These are phyloP conservation scores for Corydoras maculifer DNA, from an alignment of 2,113 vertebrate species.

Conservation along the genomic window DNA sequence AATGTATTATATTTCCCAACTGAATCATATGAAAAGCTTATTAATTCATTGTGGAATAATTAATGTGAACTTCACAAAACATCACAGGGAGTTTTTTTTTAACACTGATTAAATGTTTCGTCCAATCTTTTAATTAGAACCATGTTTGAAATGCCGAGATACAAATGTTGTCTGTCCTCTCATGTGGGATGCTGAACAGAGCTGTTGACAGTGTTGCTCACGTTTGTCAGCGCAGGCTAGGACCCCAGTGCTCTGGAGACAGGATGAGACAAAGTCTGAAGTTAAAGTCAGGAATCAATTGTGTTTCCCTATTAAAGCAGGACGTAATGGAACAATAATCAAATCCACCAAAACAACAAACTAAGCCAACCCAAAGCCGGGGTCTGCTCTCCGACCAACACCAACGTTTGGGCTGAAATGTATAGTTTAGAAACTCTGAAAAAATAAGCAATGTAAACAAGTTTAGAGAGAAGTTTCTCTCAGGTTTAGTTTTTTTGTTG, in stretches of 20 bases:
- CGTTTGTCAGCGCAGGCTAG: conserved; percentile 26
- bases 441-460: conserved; percentile 40
- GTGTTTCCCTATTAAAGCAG: conserved; percentile 34
- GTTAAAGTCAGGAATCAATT: conserved; percentile 8
- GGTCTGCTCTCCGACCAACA: conserved; percentile 5
- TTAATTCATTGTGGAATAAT: neutral
- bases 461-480: neutral
- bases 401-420: conserved; percentile 16
- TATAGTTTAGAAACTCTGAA: conserved; percentile 29
- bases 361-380: conserved; percentile 16
- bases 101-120: conserved; percentile 11
- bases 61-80: neutral
- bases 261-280: conserved; percentile 22
- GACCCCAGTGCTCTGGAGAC: conserved; percentile 20
- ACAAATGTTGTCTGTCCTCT: conserved; percentile 7
- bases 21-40: neutral
- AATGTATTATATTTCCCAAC: neutral
- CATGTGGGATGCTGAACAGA: neutral
- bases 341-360: conserved; percentile 32
- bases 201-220: conserved; percentile 17
- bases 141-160: conserved; percentile 15
- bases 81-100: neutral
- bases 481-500: conserved; percentile 1
- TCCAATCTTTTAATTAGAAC: conserved; percentile 28
- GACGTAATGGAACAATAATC: conserved; percentile 38